These are phyloP conservation scores for Hypomesus transpacificus DNA, from an alignment of 2,113 vertebrate genomes.

Conservation along the genomic window DNA sequence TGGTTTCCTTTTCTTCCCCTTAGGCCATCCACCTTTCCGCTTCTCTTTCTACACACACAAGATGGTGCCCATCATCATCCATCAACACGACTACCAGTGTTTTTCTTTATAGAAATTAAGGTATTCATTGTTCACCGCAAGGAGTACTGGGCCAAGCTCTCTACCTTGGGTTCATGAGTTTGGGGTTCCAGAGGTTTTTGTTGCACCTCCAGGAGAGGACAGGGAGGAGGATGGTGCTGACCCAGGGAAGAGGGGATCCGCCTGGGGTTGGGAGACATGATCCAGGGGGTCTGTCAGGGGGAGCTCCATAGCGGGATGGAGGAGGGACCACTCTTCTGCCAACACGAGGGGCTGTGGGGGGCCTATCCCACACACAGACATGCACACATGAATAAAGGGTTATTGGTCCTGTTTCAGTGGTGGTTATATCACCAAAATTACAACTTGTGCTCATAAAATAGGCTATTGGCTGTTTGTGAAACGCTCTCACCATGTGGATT, in stretches of 20 bases:
- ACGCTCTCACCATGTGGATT: constrained; percentile 26
- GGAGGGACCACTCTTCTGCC: constrained; percentile 6
- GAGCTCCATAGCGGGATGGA: constrained; percentile 21
- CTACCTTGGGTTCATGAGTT: constrained; percentile 35
- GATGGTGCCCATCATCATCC: not conserved
- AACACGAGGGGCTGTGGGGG: constrained; percentile 17
- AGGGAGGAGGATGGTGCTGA: constrained; percentile 20
- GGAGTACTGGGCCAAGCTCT: not conserved
- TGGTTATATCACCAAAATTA: too few relatives aligned
- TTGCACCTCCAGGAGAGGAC: constrained; percentile 20
- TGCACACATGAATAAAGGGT: not conserved
- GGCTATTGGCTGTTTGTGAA: not conserved
- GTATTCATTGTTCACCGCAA: too few relatives aligned
- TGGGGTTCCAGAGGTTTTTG: constrained; percentile 6
- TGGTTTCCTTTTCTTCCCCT: constrained; percentile 52
- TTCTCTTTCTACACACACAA: constrained; percentile 34
- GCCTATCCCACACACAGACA: not conserved
- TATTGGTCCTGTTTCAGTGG: not conserved
- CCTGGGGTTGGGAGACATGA: constrained; percentile 18
- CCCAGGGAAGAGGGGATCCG: constrained; percentile 3
- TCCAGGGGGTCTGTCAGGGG: constrained; percentile 21
- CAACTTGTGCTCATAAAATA: too few relatives aligned
- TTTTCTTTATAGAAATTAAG: too few relatives aligned
- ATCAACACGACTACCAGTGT: not conserved
- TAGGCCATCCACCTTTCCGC: constrained; percentile 40